Evolutionary conservation across 2,888 invertebrate species (phyloP).

Genomic region (Dromius quadrimaculatus): DNA sequence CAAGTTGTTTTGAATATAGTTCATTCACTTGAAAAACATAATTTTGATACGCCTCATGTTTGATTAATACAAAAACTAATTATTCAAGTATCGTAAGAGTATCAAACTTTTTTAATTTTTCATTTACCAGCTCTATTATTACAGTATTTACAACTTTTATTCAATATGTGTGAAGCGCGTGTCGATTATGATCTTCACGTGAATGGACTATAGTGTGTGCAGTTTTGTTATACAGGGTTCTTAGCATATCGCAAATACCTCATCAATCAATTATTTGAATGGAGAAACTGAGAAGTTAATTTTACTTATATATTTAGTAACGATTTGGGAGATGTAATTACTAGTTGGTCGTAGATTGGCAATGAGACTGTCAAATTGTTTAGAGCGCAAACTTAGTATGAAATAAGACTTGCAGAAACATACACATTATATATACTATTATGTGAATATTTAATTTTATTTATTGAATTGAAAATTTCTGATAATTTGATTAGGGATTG

Average conservation of each 20-base stretch:
- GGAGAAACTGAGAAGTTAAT: neutral
- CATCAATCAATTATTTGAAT: neutral
- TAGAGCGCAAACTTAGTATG: slow-evolving; percentile 14
- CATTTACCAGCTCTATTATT: too few species aligned
- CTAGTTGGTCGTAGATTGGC: neutral
- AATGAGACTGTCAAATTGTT: too few species aligned
- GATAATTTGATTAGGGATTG: neutral
- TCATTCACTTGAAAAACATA: too few species aligned
- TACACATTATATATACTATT: slow-evolving; percentile 1
- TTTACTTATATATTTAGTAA: neutral
- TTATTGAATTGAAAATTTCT: slow-evolving; percentile 5
- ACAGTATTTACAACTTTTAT: too few species aligned
- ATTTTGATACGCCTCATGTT: too few species aligned
- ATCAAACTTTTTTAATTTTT: too few species aligned
- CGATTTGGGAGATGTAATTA: neutral
- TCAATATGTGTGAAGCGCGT: too few species aligned
- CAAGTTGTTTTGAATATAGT: too few species aligned
- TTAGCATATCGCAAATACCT: neutral
- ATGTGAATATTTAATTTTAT: slow-evolving; percentile 6
- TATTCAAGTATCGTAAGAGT: too few species aligned
- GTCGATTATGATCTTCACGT: neutral
- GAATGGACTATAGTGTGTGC: neutral
- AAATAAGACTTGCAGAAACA: slow-evolving; percentile 10
- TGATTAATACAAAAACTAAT: too few species aligned
- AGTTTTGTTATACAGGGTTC: neutral